Conservation (phyloP, 2,888 invertebrate species). For the Ceramica pisi region DNA sequence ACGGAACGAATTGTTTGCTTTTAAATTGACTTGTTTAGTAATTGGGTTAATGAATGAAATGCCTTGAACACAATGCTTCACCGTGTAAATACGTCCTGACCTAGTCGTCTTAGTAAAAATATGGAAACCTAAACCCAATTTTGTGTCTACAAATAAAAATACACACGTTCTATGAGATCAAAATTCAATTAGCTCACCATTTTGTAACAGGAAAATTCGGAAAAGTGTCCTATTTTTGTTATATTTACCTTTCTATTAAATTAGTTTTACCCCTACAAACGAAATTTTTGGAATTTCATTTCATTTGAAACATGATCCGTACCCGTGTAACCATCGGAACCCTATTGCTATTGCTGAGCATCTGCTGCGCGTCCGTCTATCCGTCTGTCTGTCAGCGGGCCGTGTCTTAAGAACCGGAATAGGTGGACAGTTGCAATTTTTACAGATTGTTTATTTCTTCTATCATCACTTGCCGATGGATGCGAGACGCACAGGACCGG, state of each 20-base stretch:
- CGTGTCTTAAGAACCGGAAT: too few relatives aligned
- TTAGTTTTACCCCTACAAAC: conserved; percentile 11
- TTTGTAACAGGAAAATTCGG: conserved; percentile 15
- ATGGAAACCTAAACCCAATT: not conserved
- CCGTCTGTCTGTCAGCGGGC: too few relatives aligned
- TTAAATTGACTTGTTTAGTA: conserved; percentile 44
- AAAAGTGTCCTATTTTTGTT: conserved; percentile 18
- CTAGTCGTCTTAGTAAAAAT: conserved; percentile 9
- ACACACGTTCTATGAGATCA: conserved; percentile 14
- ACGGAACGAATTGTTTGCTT: conserved; percentile 50
- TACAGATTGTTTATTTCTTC: too few relatives aligned
- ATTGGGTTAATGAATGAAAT: conserved; percentile 44
- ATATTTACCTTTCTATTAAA: conserved; percentile 19
- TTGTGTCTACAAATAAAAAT: conserved; percentile 6
- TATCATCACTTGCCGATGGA: too few relatives aligned
- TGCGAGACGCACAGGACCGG: too few relatives aligned
- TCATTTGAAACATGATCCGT: not conserved
- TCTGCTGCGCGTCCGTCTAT: too few relatives aligned
- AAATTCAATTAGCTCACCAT: conserved; percentile 34
- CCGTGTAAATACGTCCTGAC: conserved; percentile 14
- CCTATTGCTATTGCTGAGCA: too few relatives aligned
- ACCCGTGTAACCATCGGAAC: too few relatives aligned
- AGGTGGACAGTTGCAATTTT: too few relatives aligned
- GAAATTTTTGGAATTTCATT: conserved; percentile 10
- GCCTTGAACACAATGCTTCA: conserved; percentile 13